Evolutionary conservation across 2,113 vertebrate species (phyloP), one percentile per base, ranked within the genome.

Genomic region (Ariopsis seemanni): DNA sequence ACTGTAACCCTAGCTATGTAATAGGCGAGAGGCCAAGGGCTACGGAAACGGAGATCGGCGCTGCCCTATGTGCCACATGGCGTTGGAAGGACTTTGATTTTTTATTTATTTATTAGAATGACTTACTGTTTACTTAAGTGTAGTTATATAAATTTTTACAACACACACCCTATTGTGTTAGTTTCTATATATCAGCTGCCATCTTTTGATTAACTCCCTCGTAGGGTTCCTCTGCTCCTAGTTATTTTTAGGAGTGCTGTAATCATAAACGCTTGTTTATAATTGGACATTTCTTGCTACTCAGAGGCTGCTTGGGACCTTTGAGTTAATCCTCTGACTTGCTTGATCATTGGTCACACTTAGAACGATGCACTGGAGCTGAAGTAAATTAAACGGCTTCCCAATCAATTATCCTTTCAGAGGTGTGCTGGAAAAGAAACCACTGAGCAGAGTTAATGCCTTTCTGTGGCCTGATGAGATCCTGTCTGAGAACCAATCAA

Each of bases 391-490:
- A 93, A 92, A 90, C 89, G 90, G 87, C 89, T 92, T 87, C 84
- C 91, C 86, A 91, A 93, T 93, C 92, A 94, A 94, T 94, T 90
- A 92, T 91, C 83, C 91, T 93, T 94, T 92, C 90, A 91, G 91
- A 90, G 88, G 90, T 93, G 94, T 92, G 90, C 89, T 94, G 91
- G 90, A 91, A 82, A 93, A 94, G 91, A 86, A 91, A 90, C 93
- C 93, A 93, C 93, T 90, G 92, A 92, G 94, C 93, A 91, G 90
- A 90, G 88, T 90, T 91, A 89, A 91, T 92, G 89, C 90, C 85
- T 83, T 93, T 93, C 91, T 85, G 90, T 92, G 89, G 88, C 78
- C 88, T 92, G 91, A 93, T 93, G 93, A 92, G 90, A 88, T 89
- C 90, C 88, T 89, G 91, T 92, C 91, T 91, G 89, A 81, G 89